Conservation (phyloP, 64 coral and sea anemone species). For the Montipora cactus region DNA sequence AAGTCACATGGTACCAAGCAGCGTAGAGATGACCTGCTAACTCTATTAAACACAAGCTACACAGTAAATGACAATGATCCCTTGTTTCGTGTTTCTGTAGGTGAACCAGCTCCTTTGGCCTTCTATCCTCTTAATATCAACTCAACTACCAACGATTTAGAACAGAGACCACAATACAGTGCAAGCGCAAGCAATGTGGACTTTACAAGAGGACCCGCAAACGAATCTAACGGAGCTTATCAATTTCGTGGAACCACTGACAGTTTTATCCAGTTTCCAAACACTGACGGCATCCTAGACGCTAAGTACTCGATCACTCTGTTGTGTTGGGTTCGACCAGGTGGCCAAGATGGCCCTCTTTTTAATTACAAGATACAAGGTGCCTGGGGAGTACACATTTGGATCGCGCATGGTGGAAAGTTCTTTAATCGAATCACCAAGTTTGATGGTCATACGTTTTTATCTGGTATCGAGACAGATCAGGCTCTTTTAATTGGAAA, state of each 20-base stretch:
- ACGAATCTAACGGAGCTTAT: slow-evolving; percentile 13
- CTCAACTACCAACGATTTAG: neutral
- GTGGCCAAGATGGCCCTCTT: neutral
- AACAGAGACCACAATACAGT: neutral
- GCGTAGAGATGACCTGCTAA: neutral
- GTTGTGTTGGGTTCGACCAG: slow-evolving; percentile 19
- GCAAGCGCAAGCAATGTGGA: neutral
- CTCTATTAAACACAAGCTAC: neutral
- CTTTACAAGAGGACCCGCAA: neutral
- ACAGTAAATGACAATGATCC: neutral
- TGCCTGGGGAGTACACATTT: slow-evolving; percentile 25
- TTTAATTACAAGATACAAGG: slow-evolving; percentile 16
- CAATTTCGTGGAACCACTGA: neutral
- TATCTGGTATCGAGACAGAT: neutral
- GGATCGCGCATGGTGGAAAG: neutral
- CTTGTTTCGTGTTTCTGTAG: neutral
- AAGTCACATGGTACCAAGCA: no score
- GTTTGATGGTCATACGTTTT: neutral
- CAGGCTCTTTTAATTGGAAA: neutral
- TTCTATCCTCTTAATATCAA: slow-evolving; percentile 17
- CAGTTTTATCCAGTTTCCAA: slow-evolving; percentile 43
- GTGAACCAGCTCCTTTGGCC: neutral
- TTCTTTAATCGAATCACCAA: slow-evolving; percentile 15
- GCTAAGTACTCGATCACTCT: neutral
- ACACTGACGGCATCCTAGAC: neutral